These are phyloP conservation scores for Psix sp. DNA, from an alignment of 1,140 invertebrate species.

Conservation along the genomic window DNA sequence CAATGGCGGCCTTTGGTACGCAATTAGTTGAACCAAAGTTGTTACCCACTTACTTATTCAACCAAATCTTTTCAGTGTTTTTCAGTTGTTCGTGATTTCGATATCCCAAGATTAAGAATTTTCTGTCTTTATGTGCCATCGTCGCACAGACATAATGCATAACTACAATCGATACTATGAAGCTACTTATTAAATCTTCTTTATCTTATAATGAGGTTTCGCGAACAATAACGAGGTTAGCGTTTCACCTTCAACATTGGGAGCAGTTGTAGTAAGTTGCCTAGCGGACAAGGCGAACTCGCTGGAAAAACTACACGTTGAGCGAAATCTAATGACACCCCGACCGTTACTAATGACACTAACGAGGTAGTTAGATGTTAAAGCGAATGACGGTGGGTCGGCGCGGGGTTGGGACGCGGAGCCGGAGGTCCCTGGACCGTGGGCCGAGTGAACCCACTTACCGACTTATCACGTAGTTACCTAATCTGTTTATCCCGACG, in stretches of 20 bases:
- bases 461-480: constrained; percentile 79
- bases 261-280: constrained; percentile 57
- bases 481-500: constrained; percentile 77
- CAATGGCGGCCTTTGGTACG: too few species aligned
- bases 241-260: constrained; percentile 53
- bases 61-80: too few species aligned
- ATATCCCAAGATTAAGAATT: too few species aligned
- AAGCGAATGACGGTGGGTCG: constrained; percentile 68
- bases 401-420: constrained; percentile 47
- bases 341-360: constrained; percentile 77
- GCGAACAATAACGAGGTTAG: constrained; percentile 43
- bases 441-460: constrained; percentile 77
- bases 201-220: constrained; percentile 51
- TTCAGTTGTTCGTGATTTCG: too few species aligned
- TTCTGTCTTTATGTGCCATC: too few species aligned
- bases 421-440: constrained; percentile 63
- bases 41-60: too few species aligned
- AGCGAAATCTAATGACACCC: constrained; percentile 77
- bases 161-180: not conserved
- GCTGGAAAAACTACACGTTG: constrained; percentile 73
- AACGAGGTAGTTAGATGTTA: constrained; percentile 77
- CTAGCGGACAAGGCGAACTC: constrained; percentile 57
- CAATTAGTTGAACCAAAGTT: too few species aligned
- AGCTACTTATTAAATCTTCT: constrained; percentile 44
- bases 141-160: too few species aligned